Conservation (phyloP, 2,797 vertebrate species). For the Balearica regulorum region DNA sequence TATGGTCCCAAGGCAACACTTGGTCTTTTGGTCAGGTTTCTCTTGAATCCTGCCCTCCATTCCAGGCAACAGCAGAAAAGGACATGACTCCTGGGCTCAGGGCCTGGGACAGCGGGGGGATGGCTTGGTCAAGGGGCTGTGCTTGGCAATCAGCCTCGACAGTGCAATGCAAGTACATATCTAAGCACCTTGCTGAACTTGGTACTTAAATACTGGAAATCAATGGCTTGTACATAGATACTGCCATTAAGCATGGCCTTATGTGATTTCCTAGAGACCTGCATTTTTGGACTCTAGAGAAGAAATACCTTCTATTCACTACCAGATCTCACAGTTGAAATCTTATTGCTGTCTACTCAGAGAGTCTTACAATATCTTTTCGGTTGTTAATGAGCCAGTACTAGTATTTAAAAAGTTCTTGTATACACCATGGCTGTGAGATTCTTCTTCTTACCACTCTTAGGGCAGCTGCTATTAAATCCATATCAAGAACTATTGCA, state of each 20-base stretch:
- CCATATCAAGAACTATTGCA: slow-evolving; percentile 6
- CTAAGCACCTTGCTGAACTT: neutral
- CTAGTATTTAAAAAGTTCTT: neutral
- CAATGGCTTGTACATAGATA: neutral
- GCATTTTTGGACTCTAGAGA: neutral
- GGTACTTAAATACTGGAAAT: neutral
- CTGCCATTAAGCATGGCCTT: neutral
- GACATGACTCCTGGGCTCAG: neutral
- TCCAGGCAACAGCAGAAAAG: neutral
- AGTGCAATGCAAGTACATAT: neutral
- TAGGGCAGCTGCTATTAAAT: slow-evolving; percentile 61
- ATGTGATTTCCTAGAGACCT: neutral
- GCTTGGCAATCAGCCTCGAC: neutral
- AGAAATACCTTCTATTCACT: neutral
- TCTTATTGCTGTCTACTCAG: neutral
- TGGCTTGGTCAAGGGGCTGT: neutral
- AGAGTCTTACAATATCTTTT: neutral
- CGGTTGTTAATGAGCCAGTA: neutral
- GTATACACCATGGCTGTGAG: neutral
- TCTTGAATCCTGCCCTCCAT: neutral
- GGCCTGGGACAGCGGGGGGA: neutral
- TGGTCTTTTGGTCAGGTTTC: neutral
- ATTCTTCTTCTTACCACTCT: neutral
- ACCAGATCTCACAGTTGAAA: neutral
- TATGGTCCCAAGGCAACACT: neutral